Evolutionary conservation across 2,113 vertebrate species (phyloP).

Genomic region (Theristicus caerulescens): DNA sequence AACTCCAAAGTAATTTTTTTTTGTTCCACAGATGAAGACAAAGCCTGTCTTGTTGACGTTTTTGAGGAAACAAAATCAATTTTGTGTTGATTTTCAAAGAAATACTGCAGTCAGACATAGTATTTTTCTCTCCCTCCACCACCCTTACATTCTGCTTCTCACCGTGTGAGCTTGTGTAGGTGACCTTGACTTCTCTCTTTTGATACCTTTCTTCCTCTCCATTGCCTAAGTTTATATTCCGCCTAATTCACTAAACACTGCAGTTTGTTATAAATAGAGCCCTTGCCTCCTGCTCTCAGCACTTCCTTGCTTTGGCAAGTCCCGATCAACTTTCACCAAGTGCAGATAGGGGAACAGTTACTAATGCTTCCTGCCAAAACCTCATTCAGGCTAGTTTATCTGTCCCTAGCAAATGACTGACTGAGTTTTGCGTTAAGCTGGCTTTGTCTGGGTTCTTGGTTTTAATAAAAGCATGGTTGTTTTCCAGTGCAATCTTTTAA

Average conservation of each 20-base stretch:
- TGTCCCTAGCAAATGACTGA: neutral
- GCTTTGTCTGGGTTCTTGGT: neutral
- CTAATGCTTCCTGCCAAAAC: neutral
- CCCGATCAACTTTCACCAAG: neutral
- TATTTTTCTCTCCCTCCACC: neutral
- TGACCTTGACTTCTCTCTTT: neutral
- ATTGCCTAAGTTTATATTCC: neutral
- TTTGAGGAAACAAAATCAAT: neutral
- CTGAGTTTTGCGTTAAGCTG: neutral
- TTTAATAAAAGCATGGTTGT: neutral
- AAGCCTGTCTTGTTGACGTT: neutral
- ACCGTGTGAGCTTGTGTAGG: neutral
- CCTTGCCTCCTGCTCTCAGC: neutral
- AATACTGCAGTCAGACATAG: neutral
- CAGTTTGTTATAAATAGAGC: neutral
- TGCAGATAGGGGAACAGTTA: neutral
- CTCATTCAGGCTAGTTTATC: neutral
- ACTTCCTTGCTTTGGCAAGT: neutral
- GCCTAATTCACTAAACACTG: neutral
- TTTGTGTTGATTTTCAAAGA: neutral
- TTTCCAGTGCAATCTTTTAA: neutral
- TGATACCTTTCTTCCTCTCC: neutral
- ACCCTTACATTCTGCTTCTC: neutral
- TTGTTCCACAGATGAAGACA: neutral
- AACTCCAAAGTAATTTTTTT: neutral